phyloP scores from a whole-genome alignment of 2,888 invertebrate genomes.

The Drosophila suboccidentalis region DNA sequence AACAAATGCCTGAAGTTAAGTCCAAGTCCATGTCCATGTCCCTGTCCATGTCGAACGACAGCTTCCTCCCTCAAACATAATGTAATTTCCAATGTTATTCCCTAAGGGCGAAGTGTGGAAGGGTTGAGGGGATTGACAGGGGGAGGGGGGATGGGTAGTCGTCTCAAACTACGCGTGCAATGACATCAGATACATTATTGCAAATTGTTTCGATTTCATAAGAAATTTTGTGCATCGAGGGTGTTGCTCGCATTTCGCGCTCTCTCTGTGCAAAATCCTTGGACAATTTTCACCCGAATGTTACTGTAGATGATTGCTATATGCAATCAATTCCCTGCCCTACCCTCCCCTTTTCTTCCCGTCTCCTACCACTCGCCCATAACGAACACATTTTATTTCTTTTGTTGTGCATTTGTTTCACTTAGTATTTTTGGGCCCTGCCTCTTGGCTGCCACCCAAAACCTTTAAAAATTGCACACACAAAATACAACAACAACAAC shows the following conservation, averaged over 20 bases:
- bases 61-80: constrained; percentile 46
- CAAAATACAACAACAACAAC: not conserved
- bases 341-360: not conserved
- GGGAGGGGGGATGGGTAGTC: constrained; percentile 1
- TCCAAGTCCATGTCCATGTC: constrained; percentile 27
- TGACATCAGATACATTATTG: constrained; percentile 82
- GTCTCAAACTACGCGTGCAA: constrained; percentile 60
- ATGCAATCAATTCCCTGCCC: constrained; percentile 46
- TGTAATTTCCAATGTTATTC: constrained; percentile 66
- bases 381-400: constrained; percentile 64
- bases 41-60: not conserved
- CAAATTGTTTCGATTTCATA: constrained; percentile 81
- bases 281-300: constrained; percentile 38
- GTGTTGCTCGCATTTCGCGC: constrained; percentile 18
- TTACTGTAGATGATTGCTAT: constrained; percentile 59
- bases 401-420: constrained; percentile 72
- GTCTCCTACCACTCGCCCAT: not conserved
- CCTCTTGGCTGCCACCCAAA: constrained; percentile 69
- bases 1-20: constrained; percentile 55
- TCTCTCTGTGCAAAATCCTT: constrained; percentile 44
- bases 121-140: constrained; percentile 16
- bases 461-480: constrained; percentile 30
- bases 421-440: constrained; percentile 19
- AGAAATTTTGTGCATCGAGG: constrained; percentile 64
- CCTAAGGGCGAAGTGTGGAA: constrained; percentile 31